Base-by-base conservation (phyloP, 2,888 invertebrate genomes). In the Rotaria sp. region DNA sequence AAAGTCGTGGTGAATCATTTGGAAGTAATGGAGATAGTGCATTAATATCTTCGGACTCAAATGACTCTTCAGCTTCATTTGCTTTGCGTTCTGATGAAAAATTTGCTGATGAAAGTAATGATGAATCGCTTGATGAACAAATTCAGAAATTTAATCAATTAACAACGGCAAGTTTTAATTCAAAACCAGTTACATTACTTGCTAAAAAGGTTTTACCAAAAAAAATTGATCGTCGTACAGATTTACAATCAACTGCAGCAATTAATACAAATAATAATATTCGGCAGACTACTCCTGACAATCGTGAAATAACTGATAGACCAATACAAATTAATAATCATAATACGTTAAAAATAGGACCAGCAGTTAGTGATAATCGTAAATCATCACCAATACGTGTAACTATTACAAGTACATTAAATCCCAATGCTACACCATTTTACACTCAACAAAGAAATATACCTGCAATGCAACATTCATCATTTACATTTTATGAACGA, bases 161-260 rank as follows among this genome's bases (percentile, higher is more conserved):
- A 45, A 80, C 41, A 80, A 80, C 45, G 45, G 1, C 41, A 41
- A 45, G n/a, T 80, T 45, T 24, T n/a, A 45, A 10, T 45, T n/a
- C 80, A n/a, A 80, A 80, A n/a, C 80, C 80, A n/a, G 45, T 80
- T 15, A 80, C 80, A 45, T 80, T 80, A n/a, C 10, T 80, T n/a
- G 80, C 80, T 8, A 80, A 45, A 80, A 80, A 80, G 5, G 21
- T 80, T 80, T 21, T 80, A 45, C 45, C 80, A 3, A 41, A 45
- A 45, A 80, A 80, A 80, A 45, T 80, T 21, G 80, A 80, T n/a
- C 41, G 45, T 8, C 41, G 41, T 26, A 24, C 45, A 26, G 45
- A 80, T 45, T 5, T 67, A 35, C 26, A 26, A 45, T 11, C 45
- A 26, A 26, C 10, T 3, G 11, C 45, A 45, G 8, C 80, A 45